Evolutionary conservation across 2,888 invertebrate genomes (phyloP), one percentile per base, ranked within the genome.

Genomic region (Xanthorhoe designata): DNA sequence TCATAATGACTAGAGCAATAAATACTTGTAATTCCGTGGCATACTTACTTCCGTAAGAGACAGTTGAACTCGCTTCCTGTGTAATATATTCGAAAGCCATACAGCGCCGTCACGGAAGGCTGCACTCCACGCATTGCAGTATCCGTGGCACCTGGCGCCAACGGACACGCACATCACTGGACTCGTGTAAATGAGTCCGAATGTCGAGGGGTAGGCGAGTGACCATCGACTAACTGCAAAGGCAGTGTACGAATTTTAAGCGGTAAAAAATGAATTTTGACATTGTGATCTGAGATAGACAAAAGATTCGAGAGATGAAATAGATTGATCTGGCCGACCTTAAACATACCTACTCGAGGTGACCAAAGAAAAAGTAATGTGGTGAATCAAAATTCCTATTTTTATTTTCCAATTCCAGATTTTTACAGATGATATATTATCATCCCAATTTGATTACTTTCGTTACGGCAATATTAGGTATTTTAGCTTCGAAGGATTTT

Each of bases 31-130:
- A 42, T 42, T 42, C 38, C 47, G 47, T 47, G 47, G 17, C 13
- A 47, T 8, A 47, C 5, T 45, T 45, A 10, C 24, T 50, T 18
- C 51, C 24, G n/a, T 62, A 57, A 61, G 51, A 57, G 62, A 66
- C 47, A 67, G 67, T 67, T 64, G 68, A 54, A 50, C 64, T 61
- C 61, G 56, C 58, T 71, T 71, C 73, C 73, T 64, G 68, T 73
- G 77, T 80, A 80, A 79, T 77, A 79, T 57, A 68, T 61, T 82
- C 78, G 82, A 84, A 89, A 89, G 86, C 89, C 88, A 82, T 87
- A 85, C 78, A 80, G 81, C 78, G 78, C 76, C 66, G 86, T 83
- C 80, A 89, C 81, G 88, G 84, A 84, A 73, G 80, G 84, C 72
- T 87, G 73, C 55, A 59, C 59, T 47, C 55, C n/a, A 47, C 61